Evolutionary conservation across 2,113 vertebrate genomes (phyloP).

Genomic region (Drymodes brunneopygia): DNA sequence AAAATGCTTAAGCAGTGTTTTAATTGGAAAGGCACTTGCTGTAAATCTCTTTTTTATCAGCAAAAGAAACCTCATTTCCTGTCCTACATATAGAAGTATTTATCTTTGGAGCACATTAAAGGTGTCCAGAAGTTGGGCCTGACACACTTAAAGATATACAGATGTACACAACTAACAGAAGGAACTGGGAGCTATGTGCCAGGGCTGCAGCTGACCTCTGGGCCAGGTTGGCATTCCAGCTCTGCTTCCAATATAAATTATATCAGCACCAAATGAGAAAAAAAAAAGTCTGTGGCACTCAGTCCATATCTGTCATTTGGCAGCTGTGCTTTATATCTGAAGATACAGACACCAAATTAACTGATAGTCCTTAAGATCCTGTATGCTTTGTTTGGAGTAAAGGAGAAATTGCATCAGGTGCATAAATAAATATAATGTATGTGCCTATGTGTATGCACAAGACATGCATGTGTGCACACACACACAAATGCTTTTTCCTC

Average conservation of each 20-base stretch:
- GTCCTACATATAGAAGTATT: background rate
- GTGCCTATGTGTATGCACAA: background rate
- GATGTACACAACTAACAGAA: background rate
- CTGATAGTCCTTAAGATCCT: background rate
- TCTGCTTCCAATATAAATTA: conserved; percentile 7
- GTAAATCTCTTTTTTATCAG: conserved; percentile 35
- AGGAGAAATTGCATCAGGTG: background rate
- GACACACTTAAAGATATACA: background rate
- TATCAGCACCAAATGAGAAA: background rate
- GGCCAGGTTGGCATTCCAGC: background rate
- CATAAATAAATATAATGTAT: background rate
- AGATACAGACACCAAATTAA: background rate
- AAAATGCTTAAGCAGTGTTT: conserved; percentile 30
- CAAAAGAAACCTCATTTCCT: conserved; percentile 41
- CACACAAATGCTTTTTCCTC: background rate
- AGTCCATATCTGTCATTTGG: background rate
- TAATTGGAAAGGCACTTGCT: conserved; percentile 34
- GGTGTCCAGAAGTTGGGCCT: background rate
- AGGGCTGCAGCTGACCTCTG: background rate
- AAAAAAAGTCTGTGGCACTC: background rate
- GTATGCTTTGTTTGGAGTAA: background rate
- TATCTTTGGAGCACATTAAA: conserved; percentile 44
- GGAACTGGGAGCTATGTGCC: background rate
- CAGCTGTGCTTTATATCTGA: background rate
- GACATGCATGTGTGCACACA: background rate